Base-by-base conservation (phyloP, 2,113 vertebrate species). In the Myotis lucifugus region DNA sequence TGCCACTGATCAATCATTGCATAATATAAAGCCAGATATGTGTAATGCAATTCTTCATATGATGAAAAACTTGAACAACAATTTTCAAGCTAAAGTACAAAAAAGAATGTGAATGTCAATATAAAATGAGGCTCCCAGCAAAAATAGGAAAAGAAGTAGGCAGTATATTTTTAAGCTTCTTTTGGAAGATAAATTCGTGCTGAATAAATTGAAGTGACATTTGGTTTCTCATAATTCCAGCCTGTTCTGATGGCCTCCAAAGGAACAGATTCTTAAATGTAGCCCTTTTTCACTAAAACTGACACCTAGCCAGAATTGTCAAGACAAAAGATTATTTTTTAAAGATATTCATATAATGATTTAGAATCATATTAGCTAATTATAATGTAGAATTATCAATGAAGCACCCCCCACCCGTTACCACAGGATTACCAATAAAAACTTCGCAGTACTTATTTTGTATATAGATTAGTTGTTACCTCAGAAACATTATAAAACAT, bases 201-300 rank as follows among this genome's bases (percentile, higher is more conserved):
- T 96, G 91, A 97, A 97, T 96, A 97, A 97, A 97, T 89, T 97
- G 94, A 97, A 97, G 83, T 97, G 91, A 96, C 97, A 97, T 97
- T 94, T 97, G 94, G 85, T 97, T 97, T 97, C 93, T 95, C 93
- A 96, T 97, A 95, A 97, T 96, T 97, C 66, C 76, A 95, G 67
- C 67, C 94, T 96, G 54, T 97, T 74, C 95, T 93, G 73, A 96
- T 76, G 90, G 93, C 91, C 96, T 97, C 85, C 85, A 81, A 97
- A 96, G 93, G 40, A 96, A 96, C 90, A 96, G 86, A 91, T 96
- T 96, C 91, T 93, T 94, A 94, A 94, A 95, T 85, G 89, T 67
- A 96, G 83, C 54, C 66, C 93, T 97, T 90, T 91, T 87, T 92
- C 77, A 95, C 83, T 94, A 94, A 91, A 95, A 89, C 52, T 96